Conservation (phyloP, 2,888 invertebrate species). For the Trissoscelio sp. region DNA sequence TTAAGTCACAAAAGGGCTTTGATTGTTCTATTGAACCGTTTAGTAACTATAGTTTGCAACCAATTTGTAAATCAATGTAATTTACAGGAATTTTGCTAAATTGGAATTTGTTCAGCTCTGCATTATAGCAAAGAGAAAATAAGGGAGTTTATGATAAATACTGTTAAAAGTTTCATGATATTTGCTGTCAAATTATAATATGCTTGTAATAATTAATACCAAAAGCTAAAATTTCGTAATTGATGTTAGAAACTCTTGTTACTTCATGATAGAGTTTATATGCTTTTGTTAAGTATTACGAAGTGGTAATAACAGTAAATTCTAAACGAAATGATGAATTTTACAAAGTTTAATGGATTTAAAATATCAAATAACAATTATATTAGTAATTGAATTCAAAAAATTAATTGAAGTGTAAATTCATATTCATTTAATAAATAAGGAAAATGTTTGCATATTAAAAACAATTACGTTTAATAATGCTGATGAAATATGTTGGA, state of each 20-base stretch:
- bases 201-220: slow-evolving; percentile 45
- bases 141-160: slow-evolving; percentile 31
- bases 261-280: slow-evolving; percentile 25
- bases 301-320: slow-evolving; percentile 2
- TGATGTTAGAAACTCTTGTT: background rate
- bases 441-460: too few species aligned
- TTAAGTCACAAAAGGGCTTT: too few species aligned
- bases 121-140: slow-evolving; percentile 4
- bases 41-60: too few species aligned
- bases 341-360: too few species aligned
- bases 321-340: background rate
- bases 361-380: too few species aligned
- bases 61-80: too few species aligned
- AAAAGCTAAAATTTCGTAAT: slow-evolving; percentile 1
- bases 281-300: slow-evolving; percentile 3
- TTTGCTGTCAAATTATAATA: slow-evolving; percentile 35
- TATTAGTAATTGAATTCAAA: too few species aligned
- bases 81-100: slow-evolving; percentile 4
- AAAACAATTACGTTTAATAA: background rate
- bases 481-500: background rate
- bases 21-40: too few species aligned
- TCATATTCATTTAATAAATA: too few species aligned
- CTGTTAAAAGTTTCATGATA: slow-evolving; percentile 39
- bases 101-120: too few species aligned
- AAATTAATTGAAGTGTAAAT: too few species aligned